Percentiles rank a stretch among this genome's conserved stretches.
Evolutionary conservation across 2,797 vertebrate species (phyloP).

Genomic region (Otolemur crassicaudatus): DNA sequence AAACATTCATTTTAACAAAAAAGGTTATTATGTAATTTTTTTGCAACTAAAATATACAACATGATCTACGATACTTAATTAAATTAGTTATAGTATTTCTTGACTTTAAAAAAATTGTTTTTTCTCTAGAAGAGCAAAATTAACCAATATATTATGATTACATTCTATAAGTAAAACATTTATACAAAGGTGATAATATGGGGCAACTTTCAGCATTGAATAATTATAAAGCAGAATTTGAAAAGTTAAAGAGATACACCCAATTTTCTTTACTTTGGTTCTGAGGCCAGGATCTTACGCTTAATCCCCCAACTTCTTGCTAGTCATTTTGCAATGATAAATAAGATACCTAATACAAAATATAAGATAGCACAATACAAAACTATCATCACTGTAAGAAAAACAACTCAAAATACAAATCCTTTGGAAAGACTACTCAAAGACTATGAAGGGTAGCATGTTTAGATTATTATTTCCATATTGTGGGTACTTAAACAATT

Average conservation of each 20-base stretch:
- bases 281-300: neutral
- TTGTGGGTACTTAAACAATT: slow-evolving; percentile 21
- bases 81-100: slow-evolving; percentile 54
- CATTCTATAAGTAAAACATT: slow-evolving; percentile 36
- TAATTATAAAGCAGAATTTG: slow-evolving; percentile 24
- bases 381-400: neutral
- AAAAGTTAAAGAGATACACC: neutral
- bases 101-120: slow-evolving; percentile 40
- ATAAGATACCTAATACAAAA: neutral
- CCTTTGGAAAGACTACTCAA: neutral
- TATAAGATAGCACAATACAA: neutral
- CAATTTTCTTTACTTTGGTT: slow-evolving; percentile 39
- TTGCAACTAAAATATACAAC: slow-evolving; percentile 57
- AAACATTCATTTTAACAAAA: slow-evolving; percentile 56
- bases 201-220: neutral
- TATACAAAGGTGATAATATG: neutral
- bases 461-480: slow-evolving; percentile 45
- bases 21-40: slow-evolving; percentile 24
- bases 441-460: neutral
- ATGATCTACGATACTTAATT: neutral
- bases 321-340: slow-evolving; percentile 26
- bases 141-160: slow-evolving; percentile 43
- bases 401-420: slow-evolving; percentile 6
- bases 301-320: neutral
- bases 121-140: slow-evolving; percentile 33